Evolutionary conservation across 2,888 invertebrate species (phyloP), one percentile per base, ranked within the genome.

Genomic region (Ophion obscuratus): DNA sequence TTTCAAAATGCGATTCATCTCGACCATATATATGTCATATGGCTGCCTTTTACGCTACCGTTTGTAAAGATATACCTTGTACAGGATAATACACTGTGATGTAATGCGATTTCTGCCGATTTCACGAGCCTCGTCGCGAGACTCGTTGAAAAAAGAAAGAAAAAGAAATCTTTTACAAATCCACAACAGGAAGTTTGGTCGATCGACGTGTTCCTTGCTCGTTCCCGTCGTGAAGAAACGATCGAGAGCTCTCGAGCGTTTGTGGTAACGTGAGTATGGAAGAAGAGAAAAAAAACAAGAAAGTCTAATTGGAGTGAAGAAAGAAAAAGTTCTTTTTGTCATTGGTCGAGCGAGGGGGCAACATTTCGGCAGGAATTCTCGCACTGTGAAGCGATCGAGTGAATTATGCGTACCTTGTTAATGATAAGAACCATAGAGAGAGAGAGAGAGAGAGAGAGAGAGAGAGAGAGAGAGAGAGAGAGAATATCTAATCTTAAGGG

Each of bases 371-470:
- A 79, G 71, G 62, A 67, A 81, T 74, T 20, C 31, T n/a, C 77
- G 77, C 57, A 7, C 79, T 9, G 27, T 11, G n/a, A 24, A 68
- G 62, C 27, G 62, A 77, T 59, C 59, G 73, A 66, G n/a, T 68
- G 67, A 74, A 53, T 81, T 7, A 83, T 71, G 77, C 71, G 71
- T 81, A 88, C 70, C 80, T 81, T 77, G 77, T 81, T 78, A 75
- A 75, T 36, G 80, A 70, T 67, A 61, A 44, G 47, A n/a, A 20
- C 36, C 64, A 66, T 31, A 78, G 47, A 47, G 62, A 81, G 64
- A 78, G 61, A 61, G 36, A 61, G 71, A 67, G 71, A 76, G 61
- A 53, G 44, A 31, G 75, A 40, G 27, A 64, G 27, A 36, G 36
- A 77, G 73, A 84, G 36, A 61, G 71, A 67, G 71, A 76, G 61